Evolutionary conservation across 1,140 invertebrate species (phyloP), one percentile per base, ranked within the genome.

Genomic region (Dysdera silvatica): DNA sequence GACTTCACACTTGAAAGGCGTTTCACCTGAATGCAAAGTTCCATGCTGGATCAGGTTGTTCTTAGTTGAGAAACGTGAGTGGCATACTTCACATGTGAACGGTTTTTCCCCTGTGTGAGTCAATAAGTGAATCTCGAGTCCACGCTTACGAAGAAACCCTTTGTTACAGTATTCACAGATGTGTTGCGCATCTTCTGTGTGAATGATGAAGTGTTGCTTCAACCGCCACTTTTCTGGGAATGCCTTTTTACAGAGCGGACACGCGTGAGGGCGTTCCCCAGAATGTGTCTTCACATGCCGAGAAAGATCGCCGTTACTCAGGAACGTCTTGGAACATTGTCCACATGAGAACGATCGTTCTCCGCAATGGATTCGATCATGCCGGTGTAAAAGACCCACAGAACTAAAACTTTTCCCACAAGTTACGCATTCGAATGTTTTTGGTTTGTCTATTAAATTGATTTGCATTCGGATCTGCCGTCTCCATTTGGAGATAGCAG

Each of bases 1-100:
- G 1, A 80, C 73, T 26, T 74, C 69, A 71, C 81, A 82, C 31
- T 74, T 72, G 67, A 75, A 82, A 3, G 79, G 78, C 63, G 79
- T 74, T n/a, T 80, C 75, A 14, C 72, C 69, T 12, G 73, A 77
- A 65, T 82, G 79, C 10, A 74, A 75, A n/a, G 78, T 67, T 59
- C 73, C 72, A 58, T 78, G 76, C 16, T 52, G 66, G 12, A 61
- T 66, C 18, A 54, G 37, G 16, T 43, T 55, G 31, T 37, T 55
- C 43, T 55, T 55, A 18, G 40, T 33, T 2, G 53, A 40, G 4
- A 55, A 55, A n/a, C 53, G 18, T 28, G 40, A 40, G 7, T 41
- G 26, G 18, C 53, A 55, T 10, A 28, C 28, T 37, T 55, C 3
- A 41, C 53, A 55, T 16, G 32, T 24, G 18, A 32, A 20, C 1